Conservation (phyloP, 2,888 invertebrate species). For the Tethea ocularis region DNA sequence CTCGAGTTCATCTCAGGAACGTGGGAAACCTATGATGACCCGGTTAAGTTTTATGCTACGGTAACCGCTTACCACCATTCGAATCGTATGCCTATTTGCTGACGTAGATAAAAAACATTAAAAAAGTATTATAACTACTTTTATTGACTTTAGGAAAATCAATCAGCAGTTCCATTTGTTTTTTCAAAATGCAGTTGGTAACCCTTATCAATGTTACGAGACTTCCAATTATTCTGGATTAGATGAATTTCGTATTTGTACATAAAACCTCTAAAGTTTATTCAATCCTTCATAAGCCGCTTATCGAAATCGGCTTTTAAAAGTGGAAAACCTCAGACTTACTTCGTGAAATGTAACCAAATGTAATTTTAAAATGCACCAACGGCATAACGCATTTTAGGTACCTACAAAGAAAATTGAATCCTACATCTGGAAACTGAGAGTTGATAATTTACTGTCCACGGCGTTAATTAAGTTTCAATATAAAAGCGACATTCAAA, state of each 20-base stretch:
- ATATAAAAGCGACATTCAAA: background rate
- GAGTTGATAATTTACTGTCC: background rate
- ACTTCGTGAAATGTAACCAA: slow-evolving; percentile 12
- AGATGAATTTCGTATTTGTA: background rate
- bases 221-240: background rate
- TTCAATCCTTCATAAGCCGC: slow-evolving; percentile 47
- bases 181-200: background rate
- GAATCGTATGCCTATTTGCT: too few species aligned
- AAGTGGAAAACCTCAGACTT: slow-evolving; percentile 33
- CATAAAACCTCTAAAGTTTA: slow-evolving; percentile 32
- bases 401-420: slow-evolving; percentile 6
- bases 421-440: background rate
- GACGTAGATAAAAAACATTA: too few species aligned
- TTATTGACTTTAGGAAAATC: too few species aligned
- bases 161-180: background rate
- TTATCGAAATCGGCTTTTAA: slow-evolving; percentile 47
- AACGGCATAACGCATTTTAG: background rate
- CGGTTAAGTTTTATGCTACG: too few species aligned
- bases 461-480: background rate
- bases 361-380: background rate
- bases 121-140: too few species aligned
- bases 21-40: too few species aligned
- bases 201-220: background rate
- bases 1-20: too few species aligned
- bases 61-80: too few species aligned